These are phyloP conservation scores for Anoplius nigerrimus DNA, from an alignment of 2,888 invertebrate species.

Conservation along the genomic window DNA sequence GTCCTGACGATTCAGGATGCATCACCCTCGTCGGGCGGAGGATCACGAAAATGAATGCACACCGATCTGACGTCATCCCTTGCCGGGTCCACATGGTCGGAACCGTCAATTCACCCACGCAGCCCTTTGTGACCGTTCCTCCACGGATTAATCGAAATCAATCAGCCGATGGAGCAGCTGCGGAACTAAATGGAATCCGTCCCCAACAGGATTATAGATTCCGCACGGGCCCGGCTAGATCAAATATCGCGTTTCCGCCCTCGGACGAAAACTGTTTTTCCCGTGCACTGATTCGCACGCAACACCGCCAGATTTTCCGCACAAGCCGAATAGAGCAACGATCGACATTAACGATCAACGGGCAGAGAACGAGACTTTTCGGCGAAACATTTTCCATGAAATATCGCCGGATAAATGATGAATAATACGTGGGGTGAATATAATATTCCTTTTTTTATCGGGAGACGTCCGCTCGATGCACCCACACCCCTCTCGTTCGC, in stretches of 20 bases:
- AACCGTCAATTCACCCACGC: slow-evolving; percentile 49
- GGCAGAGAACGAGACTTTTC: slow-evolving; percentile 1
- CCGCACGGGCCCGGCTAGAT: neutral
- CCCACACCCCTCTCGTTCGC: slow-evolving; percentile 23
- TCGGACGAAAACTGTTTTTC: slow-evolving; percentile 18
- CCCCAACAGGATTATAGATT: slow-evolving; percentile 31
- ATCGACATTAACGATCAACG: neutral
- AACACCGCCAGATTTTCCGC: too few relatives aligned
- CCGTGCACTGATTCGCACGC: neutral
- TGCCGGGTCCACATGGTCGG: neutral
- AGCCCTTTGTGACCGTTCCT: slow-evolving; percentile 53
- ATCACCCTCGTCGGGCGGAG: slow-evolving; percentile 37
- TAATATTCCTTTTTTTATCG: too few relatives aligned
- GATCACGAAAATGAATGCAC: slow-evolving; percentile 51
- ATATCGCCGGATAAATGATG: slow-evolving; percentile 17
- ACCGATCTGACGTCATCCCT: slow-evolving; percentile 46
- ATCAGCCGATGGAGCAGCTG: slow-evolving; percentile 61
- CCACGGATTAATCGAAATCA: slow-evolving; percentile 56
- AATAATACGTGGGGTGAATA: slow-evolving; percentile 16
- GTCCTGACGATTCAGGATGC: slow-evolving; percentile 14
- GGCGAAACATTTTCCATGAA: slow-evolving; percentile 1
- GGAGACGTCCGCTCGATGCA: neutral
- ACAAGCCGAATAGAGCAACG: too few relatives aligned
- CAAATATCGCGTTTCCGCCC: slow-evolving; percentile 24
- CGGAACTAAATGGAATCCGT: slow-evolving; percentile 45